Base-by-base conservation (phyloP, 2,113 vertebrate genomes). In the Rhipidura dahli region DNA sequence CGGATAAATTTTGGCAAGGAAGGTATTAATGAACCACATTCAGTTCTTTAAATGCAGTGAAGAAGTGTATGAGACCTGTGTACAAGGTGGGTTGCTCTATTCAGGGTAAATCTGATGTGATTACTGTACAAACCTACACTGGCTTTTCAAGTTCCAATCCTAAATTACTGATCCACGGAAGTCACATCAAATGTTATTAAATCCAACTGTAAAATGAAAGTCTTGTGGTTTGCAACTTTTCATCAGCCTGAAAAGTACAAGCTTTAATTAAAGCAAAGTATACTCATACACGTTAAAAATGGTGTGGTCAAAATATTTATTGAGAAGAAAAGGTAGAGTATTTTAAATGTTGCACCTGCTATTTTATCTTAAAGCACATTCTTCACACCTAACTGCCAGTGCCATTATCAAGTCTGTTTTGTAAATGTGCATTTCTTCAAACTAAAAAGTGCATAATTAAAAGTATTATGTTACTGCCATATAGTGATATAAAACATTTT, bases 381-480 rank as follows among this genome's bases (percentile, higher is more conserved):
- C 91, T 97, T 97, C 94, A 96, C 91, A 97, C 88, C 94, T 98
- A 98, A 98, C 98, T 98, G 98, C 98, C 98, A 98, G 97, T 98
- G 98, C 98, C 98, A 98, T 97, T 98, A 95, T 97, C 77, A 96
- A 97, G 93, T 97, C 90, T 96, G 97, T 96, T 96, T 98, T 95
- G 94, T 96, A 97, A 97, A 73, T 97, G 97, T 98, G 97, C 87
- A 94, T 98, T 97, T 98, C 92, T 97, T 97, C 97, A 96, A 96
- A 96, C 96, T 97, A 97, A 93, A 97, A 97, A 98, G 96, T 98
- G 92, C 97, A 97, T 98, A 97, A 97, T 97, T 98, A 97, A 95
- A 97, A 98, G 98, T 98, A 98, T 98, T 98, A 98, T 87, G 95
- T 98, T 98, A 97, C 97, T 98, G 98, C 97, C 97, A 96, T 97